A percentile compares a stretch with the other conserved stretches of the same genome.
Conservation (phyloP, 2,888 invertebrate species). For the Leptinotarsa peninsularis region DNA sequence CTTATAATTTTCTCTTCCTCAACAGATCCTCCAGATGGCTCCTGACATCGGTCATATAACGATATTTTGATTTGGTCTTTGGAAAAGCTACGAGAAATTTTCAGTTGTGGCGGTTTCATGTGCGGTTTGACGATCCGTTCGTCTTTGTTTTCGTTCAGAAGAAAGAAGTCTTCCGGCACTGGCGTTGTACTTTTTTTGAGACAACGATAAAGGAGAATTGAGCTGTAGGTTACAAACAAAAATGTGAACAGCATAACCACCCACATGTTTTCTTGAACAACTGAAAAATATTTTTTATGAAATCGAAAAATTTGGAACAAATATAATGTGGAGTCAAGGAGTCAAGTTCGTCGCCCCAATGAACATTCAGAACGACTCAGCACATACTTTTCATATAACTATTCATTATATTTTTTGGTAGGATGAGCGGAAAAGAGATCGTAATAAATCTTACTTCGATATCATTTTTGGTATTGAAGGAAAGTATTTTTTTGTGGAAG, state of each 20-base stretch:
- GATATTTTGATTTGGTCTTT: conserved; percentile 1
- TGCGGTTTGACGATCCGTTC: neutral
- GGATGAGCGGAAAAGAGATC: no score
- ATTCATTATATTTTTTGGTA: no score
- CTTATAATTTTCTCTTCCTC: neutral
- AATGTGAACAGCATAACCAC: conserved; percentile 18
- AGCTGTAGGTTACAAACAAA: conserved; percentile 5
- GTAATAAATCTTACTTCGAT: no score
- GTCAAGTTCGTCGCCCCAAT: no score
- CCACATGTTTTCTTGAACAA: conserved; percentile 23
- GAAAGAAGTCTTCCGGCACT: conserved; percentile 8
- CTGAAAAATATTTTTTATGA: conserved; percentile 16
- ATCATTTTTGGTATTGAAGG: no score
- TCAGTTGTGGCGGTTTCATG: neutral
- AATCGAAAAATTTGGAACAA: neutral
- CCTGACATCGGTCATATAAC: neutral
- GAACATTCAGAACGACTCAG: no score
- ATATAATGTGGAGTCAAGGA: neutral
- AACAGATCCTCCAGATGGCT: neutral
- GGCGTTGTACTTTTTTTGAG: neutral
- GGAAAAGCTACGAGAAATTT: neutral
- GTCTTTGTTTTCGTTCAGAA: neutral
- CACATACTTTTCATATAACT: no score
- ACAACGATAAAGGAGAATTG: conserved; percentile 1
- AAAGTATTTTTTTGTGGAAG: no score